Base-by-base conservation (phyloP, 2,113 vertebrate genomes). In the Entosphenus tridentatus region DNA sequence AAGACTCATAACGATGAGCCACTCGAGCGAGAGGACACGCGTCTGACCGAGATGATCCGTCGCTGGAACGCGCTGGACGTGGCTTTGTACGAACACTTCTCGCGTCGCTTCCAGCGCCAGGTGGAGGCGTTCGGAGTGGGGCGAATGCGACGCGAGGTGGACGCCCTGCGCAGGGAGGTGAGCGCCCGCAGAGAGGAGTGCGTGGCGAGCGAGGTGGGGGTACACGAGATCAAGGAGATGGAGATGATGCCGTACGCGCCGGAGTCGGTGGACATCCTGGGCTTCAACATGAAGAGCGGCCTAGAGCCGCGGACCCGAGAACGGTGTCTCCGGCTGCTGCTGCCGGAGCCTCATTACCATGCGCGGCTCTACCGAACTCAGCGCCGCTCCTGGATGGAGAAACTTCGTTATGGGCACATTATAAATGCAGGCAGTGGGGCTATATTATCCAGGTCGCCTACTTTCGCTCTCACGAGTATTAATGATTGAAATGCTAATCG, bases 1-100 rank as follows among this genome's bases (percentile, higher is more conserved):
- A 78, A 71, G 72, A 39, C 6, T 39, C 39, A 39, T 7, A 39
- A 39, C 39, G 39, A 39, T 39, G 2, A 39, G 39, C 39, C 39
- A 39, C 39, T 39, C 5, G 39, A 39, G 39, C 39, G 39, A 39
- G 39, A 39, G 39, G 39, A 39, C 39, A 39, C 39, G 39, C 39
- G 39, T 39, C 74, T 55, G 16, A 77, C 16, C 1, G 76, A 77
- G 7, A 82, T 76, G 69, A 77, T 88, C 11, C 77, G 83, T 1
- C 80, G 83, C 3, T 95, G 89, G 89, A 95, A 92, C 21, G 74
- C 77, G 56, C 74, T 91, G 21, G 89, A 95, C 74, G 90, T 87
- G 87, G 75, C 82, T 11, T 79, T 95, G 12, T 95, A 95, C 65
- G 57, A 73, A 69, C 80, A 86, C 72, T 85, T 91, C 74, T 92